Evolutionary conservation across 2,888 invertebrate species (phyloP), one percentile per base, ranked within the genome.

Genomic region (Ophioninae sp.): DNA sequence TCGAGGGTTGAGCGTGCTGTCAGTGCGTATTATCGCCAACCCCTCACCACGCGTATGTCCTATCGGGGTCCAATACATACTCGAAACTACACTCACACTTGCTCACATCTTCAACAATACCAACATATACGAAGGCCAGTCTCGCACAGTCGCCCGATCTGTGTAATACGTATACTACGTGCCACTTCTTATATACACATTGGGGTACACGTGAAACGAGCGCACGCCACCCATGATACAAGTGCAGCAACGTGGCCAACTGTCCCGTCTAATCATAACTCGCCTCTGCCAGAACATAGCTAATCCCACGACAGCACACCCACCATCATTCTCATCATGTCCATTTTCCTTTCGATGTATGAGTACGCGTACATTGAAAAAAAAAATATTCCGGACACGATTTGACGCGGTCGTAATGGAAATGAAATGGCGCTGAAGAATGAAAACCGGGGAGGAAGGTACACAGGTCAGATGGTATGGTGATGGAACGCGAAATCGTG

Each of bases 181-280:
- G 61, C 68, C 59, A 75, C 56, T 75, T 65, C 39, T 37, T 75
- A 86, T 70, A 80, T 80, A 65, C 13, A 62, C 84, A 84, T 85
- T 87, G 30, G 44, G 30, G 44, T 79, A 57, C 50, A 76, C 76
- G 50, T 41, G 72, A 82, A 67, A 77, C 37, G 81, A 84, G 85
- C 81, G 83, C 80, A 84, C 85, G 84, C 85, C 83, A 83, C 69
- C 79, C 76, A 67, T 77, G 74, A 79, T 82, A 84, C 86, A 86
- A 87, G 88, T 87, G 87, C 87, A 85, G 79, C 84, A 85, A 81
- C 83, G 86, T 87, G 89, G 88, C 92, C 92, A 92, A 92, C 92
- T 92, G 92, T 92, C 92, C 90, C 88, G 87, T 92, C 90, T 91
- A 91, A 92, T 92, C 92, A 91, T 92, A 90, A 91, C 90, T 89